Evolutionary conservation across 2,113 vertebrate genomes (phyloP), one percentile per base, ranked within the genome.

Genomic region (Saccopteryx bilineata): DNA sequence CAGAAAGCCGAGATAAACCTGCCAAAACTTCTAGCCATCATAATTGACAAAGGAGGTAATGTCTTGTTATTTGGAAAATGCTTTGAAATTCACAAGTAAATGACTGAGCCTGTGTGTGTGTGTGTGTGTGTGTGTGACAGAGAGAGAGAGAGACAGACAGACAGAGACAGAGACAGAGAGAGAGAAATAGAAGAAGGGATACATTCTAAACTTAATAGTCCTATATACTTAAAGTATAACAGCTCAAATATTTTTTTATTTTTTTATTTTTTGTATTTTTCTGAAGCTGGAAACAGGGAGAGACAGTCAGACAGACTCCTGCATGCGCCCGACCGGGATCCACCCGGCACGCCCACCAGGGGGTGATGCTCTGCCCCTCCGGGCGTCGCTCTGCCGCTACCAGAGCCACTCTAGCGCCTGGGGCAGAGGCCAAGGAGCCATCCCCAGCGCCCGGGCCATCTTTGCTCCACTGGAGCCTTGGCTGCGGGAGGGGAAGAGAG

Each of bases 11-110:
- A 68, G n/a, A 56, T 5, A 76, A 94, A 19, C 23, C 74, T 93
- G 50, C 26, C 48, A 39, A 80, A 95, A 94, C 18, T 54, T 68
- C 78, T 71, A 78, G 18, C 28, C 52, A 79, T 89, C 31, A 61
- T 18, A 74, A 54, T 17, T 89, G 79, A 87, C 63, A 96, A 83
- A 90, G 65, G 39, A 91, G 72, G 91, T 83, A 19, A n/a, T 56
- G 7, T 61, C 87, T 91, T 90, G 9, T 84, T 86, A 66, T 81
- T 94, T 88, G 33, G 31, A 86, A 89, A 94, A 52, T 82, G 33
- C 9, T 87, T 79, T 63, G 21, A 95, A 90, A 87, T 76, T 28
- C n/a, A 1, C 89, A 74, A 93, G 33, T 91, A 31, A 61, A 54
- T 76, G 28, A 82, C 14, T 23, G 28, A 48, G 46, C 39, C 21